These are phyloP conservation scores for Rhingia campestris DNA, from an alignment of 2,888 invertebrate genomes.

Conservation along the genomic window DNA sequence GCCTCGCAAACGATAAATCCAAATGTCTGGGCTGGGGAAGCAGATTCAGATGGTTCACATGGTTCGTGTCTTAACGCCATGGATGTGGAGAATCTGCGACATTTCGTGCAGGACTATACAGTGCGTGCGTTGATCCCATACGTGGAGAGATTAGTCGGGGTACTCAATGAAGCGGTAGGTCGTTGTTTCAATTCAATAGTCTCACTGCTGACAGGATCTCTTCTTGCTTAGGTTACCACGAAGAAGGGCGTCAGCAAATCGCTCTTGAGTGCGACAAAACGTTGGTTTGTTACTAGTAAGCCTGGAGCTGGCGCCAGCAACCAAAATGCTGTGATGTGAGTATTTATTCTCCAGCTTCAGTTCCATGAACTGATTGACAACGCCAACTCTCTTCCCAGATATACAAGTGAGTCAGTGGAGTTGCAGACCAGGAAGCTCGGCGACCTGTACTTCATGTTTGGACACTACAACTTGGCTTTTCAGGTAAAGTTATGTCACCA, in stretches of 20 bases:
- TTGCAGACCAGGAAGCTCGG: constrained; percentile 95
- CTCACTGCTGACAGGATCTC: background rate
- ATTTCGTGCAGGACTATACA: constrained; percentile 94
- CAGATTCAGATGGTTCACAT: constrained; percentile 85
- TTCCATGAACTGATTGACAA: background rate
- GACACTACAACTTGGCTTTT: constrained; percentile 95
- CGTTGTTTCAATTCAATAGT: constrained; percentile 39
- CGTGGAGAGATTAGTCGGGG: constrained; percentile 93
- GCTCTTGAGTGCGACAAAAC: constrained; percentile 95
- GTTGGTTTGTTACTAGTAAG: constrained; percentile 96
- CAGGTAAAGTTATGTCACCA: constrained; percentile 82
- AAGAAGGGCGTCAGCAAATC: constrained; percentile 97
- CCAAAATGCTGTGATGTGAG: constrained; percentile 92
- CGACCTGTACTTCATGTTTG: constrained; percentile 98
- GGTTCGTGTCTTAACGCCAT: constrained; percentile 90
- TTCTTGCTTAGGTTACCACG: constrained; percentile 86
- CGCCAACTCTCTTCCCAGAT: constrained; percentile 83
- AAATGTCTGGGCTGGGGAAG: constrained; percentile 85
- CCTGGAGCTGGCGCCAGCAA: constrained; percentile 88
- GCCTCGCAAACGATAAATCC: constrained; percentile 83
- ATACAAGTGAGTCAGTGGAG: constrained; percentile 93
- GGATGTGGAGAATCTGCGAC: constrained; percentile 93
- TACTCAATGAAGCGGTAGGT: constrained; percentile 88
- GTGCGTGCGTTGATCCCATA: constrained; percentile 94
- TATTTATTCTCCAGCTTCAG: constrained; percentile 70